These are phyloP conservation scores for Stomatorhinus walkeri DNA, from an alignment of 2,797 vertebrate species.

Conservation along the genomic window DNA sequence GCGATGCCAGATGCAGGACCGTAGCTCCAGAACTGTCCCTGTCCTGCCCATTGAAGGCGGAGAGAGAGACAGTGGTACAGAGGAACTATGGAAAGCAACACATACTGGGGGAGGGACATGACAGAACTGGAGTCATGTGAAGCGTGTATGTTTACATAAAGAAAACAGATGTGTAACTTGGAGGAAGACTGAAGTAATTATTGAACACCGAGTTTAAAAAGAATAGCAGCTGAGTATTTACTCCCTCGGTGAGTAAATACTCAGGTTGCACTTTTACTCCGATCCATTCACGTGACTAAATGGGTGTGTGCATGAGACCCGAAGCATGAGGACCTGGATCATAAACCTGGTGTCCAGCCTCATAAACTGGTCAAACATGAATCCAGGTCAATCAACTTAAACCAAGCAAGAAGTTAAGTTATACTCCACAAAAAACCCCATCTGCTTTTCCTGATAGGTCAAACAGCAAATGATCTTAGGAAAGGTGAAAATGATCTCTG, in stretches of 20 bases:
- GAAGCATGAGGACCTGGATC: not conserved
- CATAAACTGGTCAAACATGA: not conserved
- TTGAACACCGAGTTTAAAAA: not conserved
- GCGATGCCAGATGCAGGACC: conserved; percentile 85
- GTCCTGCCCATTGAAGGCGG: conserved; percentile 57
- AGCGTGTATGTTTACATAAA: not conserved
- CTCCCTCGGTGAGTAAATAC: not conserved
- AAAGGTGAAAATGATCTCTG: not conserved
- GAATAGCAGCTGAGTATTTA: not conserved
- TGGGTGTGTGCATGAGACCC: not conserved
- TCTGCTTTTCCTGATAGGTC: not conserved
- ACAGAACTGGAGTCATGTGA: not conserved
- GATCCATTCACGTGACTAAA: not conserved
- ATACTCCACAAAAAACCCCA: not conserved
- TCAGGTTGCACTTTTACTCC: not conserved
- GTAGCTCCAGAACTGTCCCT: conserved; percentile 91
- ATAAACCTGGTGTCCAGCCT: not conserved
- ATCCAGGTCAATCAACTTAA: not conserved
- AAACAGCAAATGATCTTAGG: not conserved
- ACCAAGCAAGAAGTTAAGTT: not conserved
- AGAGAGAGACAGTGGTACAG: not conserved
- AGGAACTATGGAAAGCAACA: not conserved
- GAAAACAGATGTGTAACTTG: not conserved
- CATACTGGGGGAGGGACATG: not conserved
- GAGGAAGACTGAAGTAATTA: not conserved